Conservation (phyloP, 1,140 invertebrate genomes). For the Steinernema feltiae region DNA sequence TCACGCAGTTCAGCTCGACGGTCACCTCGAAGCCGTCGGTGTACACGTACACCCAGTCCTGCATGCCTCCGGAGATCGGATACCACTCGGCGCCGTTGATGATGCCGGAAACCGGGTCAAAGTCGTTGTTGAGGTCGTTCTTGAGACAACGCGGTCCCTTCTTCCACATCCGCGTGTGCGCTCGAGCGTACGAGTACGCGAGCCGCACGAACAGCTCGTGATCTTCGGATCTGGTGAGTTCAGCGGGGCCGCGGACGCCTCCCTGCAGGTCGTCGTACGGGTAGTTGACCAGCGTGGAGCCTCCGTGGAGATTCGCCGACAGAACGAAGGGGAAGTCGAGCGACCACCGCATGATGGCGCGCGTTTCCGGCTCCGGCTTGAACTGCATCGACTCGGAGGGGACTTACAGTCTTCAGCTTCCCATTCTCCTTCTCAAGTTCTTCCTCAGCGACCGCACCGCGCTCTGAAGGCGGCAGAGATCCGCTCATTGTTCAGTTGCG, state of each 20-base stretch:
- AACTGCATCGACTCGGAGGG: neutral
- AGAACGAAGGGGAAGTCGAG: constrained; percentile 77
- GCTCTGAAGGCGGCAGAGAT: no score
- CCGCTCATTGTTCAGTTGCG: no score
- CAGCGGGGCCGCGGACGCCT: constrained; percentile 18
- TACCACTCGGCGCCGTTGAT: constrained; percentile 62
- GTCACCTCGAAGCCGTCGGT: constrained; percentile 89
- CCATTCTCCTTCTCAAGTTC: no score
- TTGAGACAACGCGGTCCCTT: constrained; percentile 40
- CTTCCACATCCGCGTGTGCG: constrained; percentile 44
- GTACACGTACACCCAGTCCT: constrained; percentile 90
- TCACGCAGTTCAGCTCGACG: constrained; percentile 82
- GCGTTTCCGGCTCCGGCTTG: constrained; percentile 69
- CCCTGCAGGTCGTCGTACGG: constrained; percentile 74
- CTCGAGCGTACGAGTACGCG: constrained; percentile 72
- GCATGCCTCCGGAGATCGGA: constrained; percentile 74
- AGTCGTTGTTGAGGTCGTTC: constrained; percentile 43
- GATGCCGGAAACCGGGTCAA: constrained; percentile 57
- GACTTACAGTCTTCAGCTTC: no score
- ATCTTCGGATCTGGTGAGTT: constrained; percentile 66
- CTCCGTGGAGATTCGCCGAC: constrained; percentile 88
- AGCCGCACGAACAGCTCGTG: constrained; percentile 75
- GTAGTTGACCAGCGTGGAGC: constrained; percentile 80
- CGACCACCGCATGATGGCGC: constrained; percentile 84
- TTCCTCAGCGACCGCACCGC: no score